These are phyloP conservation scores for Gadopsis bispinosus DNA, from an alignment of 2,797 vertebrate species.

Conservation along the genomic window DNA sequence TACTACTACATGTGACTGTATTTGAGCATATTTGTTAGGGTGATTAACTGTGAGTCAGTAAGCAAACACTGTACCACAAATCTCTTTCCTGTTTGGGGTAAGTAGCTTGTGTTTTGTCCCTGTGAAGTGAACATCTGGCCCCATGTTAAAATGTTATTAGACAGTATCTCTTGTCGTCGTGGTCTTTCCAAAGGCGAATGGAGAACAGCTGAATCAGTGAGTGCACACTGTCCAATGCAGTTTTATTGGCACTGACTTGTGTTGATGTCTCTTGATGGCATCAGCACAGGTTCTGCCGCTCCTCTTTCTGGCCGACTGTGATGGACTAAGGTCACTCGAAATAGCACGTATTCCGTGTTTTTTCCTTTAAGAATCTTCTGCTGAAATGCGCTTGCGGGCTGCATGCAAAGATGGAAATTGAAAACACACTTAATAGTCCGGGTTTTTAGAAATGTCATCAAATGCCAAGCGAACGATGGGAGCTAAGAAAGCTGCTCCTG, in stretches of 20 bases:
- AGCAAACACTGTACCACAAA: no score
- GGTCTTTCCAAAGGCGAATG: neutral
- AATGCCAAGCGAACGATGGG: constrained; percentile 20
- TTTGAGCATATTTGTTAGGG: no score
- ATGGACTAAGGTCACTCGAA: neutral
- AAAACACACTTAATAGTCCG: neutral
- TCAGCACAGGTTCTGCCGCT: neutral
- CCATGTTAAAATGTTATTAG: neutral
- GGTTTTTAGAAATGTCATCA: constrained; percentile 42
- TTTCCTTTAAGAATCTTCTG: neutral
- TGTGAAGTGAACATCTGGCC: neutral
- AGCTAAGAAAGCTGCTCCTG: constrained; percentile 17
- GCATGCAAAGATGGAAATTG: constrained; percentile 15
- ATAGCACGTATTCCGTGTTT: neutral
- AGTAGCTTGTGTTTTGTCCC: neutral
- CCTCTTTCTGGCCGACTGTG: no score
- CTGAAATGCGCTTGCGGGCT: neutral
- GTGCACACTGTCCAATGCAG: neutral
- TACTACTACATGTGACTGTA: no score
- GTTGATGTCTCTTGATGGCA: neutral
- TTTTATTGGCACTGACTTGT: neutral
- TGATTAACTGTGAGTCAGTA: no score
- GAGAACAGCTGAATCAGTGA: neutral
- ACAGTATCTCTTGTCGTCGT: neutral
- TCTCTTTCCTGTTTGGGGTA: constrained; percentile 2